A percentile compares a stretch with the other conserved stretches of the same genome.
phyloP scores from a whole-genome alignment of 2,797 vertebrate genomes.

The Merluccius polli region DNA sequence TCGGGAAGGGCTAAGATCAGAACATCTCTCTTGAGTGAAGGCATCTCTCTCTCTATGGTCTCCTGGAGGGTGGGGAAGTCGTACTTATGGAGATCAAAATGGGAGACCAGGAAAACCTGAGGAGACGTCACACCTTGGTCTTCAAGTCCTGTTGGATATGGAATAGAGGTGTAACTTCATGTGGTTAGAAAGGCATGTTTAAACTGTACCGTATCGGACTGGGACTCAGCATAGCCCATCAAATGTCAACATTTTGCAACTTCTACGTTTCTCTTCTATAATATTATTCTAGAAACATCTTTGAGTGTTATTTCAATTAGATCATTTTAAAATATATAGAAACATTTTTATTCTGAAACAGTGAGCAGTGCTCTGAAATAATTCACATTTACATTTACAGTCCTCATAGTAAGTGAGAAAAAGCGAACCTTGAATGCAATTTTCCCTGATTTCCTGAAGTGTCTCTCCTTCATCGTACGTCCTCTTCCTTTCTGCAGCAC shows the following conservation, averaged over 20 bases:
- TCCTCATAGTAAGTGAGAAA: neutral
- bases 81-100: slow-evolving; percentile 35
- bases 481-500: slow-evolving; percentile 30
- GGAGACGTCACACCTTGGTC: slow-evolving; percentile 31
- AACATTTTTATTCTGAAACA: neutral
- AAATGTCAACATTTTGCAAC: neutral
- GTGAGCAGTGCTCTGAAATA: neutral
- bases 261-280: too few species aligned
- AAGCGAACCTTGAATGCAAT: slow-evolving; percentile 46
- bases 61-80: slow-evolving; percentile 51
- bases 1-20: slow-evolving; percentile 15
- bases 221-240: neutral
- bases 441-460: slow-evolving; percentile 47
- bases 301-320: too few species aligned
- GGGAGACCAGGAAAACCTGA: slow-evolving; percentile 69
- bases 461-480: slow-evolving; percentile 35
- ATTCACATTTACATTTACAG: neutral
- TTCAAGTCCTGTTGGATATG: slow-evolving; percentile 19
- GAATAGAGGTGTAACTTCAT: neutral
- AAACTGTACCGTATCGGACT: neutral
- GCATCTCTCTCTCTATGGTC: slow-evolving; percentile 16
- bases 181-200: neutral
- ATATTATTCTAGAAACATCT: too few species aligned
- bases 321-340: neutral
- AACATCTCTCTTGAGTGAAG: too few species aligned